Evolutionary conservation across 2,888 invertebrate genomes (phyloP), one percentile per base, ranked within the genome.

Genomic region (Drosophila lutescens): DNA sequence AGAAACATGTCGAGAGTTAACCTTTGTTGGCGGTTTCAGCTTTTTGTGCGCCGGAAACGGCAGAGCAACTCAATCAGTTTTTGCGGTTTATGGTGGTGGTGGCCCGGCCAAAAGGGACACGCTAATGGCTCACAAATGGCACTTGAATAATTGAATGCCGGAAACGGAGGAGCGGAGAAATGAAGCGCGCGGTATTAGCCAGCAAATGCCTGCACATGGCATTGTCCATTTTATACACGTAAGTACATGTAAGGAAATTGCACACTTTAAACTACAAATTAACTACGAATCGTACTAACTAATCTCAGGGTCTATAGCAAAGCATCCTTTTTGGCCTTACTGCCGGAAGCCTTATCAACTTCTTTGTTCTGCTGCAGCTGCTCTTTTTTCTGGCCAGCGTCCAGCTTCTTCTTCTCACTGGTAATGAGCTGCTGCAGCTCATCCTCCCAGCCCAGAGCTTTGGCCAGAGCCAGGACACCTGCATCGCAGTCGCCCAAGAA

Each of bases 401-500:
- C 91, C 17, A 93, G 93, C 57, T 93, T 92, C 78, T 94, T 93
- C 79, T 5, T 38, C 13, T 95, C 95, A 9, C 89, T 89, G 23
- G 92, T 91, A 0, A 95, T 92, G 53, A 96, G 86, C 0, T 93
- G 90, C 43, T 93, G 93, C 6, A 96, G 92, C 75, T 96, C 96
- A 12, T 94, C 94, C 77, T 94, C 94, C 97, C 97, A 97, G 1
- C 96, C 97, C 5, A 98, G 93, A 80, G 95, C 94, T 41, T 96
- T 95, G 2, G 96, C 96, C 8, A 98, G 91, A 36, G 94, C 93
- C 84, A 93, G 93, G 84, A 96, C 96, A 0, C 97, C 97, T 50
- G 95, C 94, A 90, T 98, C 97, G 90, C 97, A 97, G 89, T 97
- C 95, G 0, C 97, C 97, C 20, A 97, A 93, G 91, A 94, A 94